Evolutionary conservation across 2,888 invertebrate genomes (phyloP).

Genomic region (Drosophila putrida): DNA sequence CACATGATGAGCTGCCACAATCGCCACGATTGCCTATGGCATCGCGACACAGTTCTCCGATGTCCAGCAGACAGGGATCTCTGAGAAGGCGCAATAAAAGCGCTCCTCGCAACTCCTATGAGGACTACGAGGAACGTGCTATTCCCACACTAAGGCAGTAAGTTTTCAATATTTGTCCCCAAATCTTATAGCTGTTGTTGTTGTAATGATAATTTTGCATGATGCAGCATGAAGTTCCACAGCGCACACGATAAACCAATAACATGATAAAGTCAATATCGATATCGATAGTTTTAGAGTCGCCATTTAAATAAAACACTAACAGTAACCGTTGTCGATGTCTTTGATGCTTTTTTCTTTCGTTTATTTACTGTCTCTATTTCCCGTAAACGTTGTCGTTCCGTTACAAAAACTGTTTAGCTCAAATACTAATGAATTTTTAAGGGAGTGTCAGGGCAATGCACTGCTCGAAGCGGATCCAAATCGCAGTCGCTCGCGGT

Average conservation of each 20-base stretch:
- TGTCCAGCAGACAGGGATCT: constrained; percentile 87
- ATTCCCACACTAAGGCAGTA: constrained; percentile 94
- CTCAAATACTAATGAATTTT: constrained; percentile 93
- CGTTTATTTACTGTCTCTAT: constrained; percentile 57
- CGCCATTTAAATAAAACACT: constrained; percentile 24
- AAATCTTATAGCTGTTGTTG: constrained; percentile 17
- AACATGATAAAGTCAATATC: constrained; percentile 19
- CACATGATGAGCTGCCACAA: constrained; percentile 84
- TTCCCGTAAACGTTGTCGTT: constrained; percentile 73
- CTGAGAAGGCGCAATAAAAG: constrained; percentile 89
- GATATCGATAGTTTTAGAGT: constrained; percentile 36
- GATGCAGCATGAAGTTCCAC: constrained; percentile 38
- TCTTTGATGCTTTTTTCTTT: constrained; percentile 35
- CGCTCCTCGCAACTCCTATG: constrained; percentile 90
- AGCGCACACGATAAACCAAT: constrained; percentile 22
- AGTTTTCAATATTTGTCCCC: constrained; percentile 78
- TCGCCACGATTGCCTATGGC: constrained; percentile 83
- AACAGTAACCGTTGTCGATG: constrained; percentile 49
- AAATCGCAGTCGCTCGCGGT: constrained; percentile 86
- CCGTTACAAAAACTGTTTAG: constrained; percentile 85
- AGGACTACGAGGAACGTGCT: constrained; percentile 94
- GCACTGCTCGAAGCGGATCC: constrained; percentile 86
- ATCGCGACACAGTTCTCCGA: constrained; percentile 86
- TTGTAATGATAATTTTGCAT: constrained; percentile 42
- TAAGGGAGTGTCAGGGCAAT: constrained; percentile 89